Base-by-base conservation (phyloP, 30 jellyfish, hydroid and myxozoan species). In the Aurelia aurita region DNA sequence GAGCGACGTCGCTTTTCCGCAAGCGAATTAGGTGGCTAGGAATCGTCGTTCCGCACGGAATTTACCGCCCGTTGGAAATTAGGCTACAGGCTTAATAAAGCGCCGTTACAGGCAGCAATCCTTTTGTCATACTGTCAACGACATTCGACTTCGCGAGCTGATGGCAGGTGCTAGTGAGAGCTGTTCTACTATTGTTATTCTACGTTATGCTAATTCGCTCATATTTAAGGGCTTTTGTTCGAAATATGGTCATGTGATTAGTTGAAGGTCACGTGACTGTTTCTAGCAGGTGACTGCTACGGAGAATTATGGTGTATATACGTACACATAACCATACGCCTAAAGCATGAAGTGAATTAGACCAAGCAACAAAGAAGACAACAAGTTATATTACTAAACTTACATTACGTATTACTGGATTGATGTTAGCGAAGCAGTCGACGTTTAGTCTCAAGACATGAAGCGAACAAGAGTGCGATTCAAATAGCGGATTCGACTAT, bases 211-310 rank as follows among this genome's bases (percentile, higher is more conserved):
- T 83, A 83, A 83, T 83, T 83, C 81, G 86, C 84, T 69, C 81
- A 63, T 83, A 83, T 71, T 83, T 83, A 83, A 70, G 87, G 62
- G 87, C 81, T 74, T 83, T 83, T 83, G 93, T 83, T 57, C 44
- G 16, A 58, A n/a, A 61, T 59, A 65, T 55, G 61, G 59, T 70
- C 93, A 83, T 64, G 93, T 83, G 93, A 39, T 47, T 26, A 2
- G 13, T 4, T 39, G 15, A 15, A 14, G 61, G 69, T 70, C 93
- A 83, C 81, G 93, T 83, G 93, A 39, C 43, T 26, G 0, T 6
- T 5, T 49, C 69, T 83, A 83, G 93, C 93, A 83, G 93, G 93
- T 83, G 93, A 83, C 72, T 83, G 93, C 87, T 74, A 73, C 58
- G 71, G 59, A 72, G 93, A 74, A 51, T 81, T 68, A 81, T 72